phyloP scores from a whole-genome alignment of 1,140 invertebrate genomes.

The Drosophila prosaltans region DNA sequence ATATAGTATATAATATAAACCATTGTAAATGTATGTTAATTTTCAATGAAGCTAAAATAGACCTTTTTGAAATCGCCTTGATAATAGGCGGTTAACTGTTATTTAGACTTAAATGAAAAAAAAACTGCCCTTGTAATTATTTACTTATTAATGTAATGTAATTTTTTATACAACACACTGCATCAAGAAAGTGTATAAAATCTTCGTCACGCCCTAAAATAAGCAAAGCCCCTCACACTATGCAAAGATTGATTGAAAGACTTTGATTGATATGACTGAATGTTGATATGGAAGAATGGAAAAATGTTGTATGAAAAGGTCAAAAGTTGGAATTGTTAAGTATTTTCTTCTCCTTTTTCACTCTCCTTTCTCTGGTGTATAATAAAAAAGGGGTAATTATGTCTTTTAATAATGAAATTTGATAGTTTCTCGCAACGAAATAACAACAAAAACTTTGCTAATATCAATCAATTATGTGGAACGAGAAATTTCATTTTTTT shows the following conservation, averaged over 20 bases:
- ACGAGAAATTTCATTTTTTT: constrained; percentile 40
- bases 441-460: constrained; percentile 61
- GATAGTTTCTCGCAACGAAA: constrained; percentile 43
- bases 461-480: constrained; percentile 65
- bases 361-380: background rate
- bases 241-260: background rate
- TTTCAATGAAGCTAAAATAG: too few species aligned
- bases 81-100: too few species aligned
- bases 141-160: background rate
- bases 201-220: too few species aligned
- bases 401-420: constrained; percentile 34
- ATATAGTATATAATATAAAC: too few species aligned
- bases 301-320: background rate
- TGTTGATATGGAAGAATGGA: background rate
- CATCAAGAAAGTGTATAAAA: background rate
- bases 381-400: background rate
- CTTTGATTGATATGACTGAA: constrained; percentile 9
- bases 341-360: background rate
- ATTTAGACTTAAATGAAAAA: too few species aligned
- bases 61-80: too few species aligned
- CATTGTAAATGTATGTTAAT: too few species aligned
- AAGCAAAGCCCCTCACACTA: background rate
- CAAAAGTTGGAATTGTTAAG: background rate
- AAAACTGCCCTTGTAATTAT: too few species aligned
- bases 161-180: background rate